Base-by-base conservation (phyloP, 2,888 invertebrate species). In the Spilosoma lubricipeda region DNA sequence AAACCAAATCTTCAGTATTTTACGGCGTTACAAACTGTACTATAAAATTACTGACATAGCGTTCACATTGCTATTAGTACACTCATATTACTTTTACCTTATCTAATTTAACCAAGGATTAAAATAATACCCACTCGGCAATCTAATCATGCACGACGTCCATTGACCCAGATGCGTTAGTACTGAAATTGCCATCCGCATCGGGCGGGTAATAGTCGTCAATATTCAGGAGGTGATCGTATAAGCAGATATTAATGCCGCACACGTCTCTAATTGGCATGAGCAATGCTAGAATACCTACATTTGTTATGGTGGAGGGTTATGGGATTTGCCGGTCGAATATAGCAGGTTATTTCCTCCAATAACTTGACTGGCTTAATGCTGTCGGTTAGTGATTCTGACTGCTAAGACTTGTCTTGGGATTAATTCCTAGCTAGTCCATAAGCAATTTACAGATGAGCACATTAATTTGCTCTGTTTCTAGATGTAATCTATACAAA, bases 201-300 rank as follows among this genome's bases (percentile, higher is more conserved):
- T 79, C 63, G 73, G 68, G 77, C 78, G 77, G 77, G 79, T 83
- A 82, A 83, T 80, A 80, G 76, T 72, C 83, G 85, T 90, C 84
- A 86, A 86, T 89, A 90, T 90, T 85, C 90, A 86, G 76, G 74
- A 76, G 82, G 77, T 82, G 82, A 81, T 82, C 81, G 66, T 75
- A 79, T 78, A 77, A 74, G 77, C 78, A 78, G 80, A 8, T 77
- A 83, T 87, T 85, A 87, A 90, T 87, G 85, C 90, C 75, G 83
- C 78, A 81, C 91, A 88, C 90, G 90, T 89, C 78, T 83, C 81
- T 89, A 88, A 90, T 90, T 89, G 89, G 86, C 85, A 79, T 80
- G 82, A 80, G 82, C 72, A 77, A 69, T 73, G 78, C 66, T 79
- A 42, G 74, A 45, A 69, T 81, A 23, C 8, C 52, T 52, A 52